These are phyloP conservation scores for Hydroisotoma schaefferi DNA, from an alignment of 2,888 invertebrate species.

Conservation along the genomic window DNA sequence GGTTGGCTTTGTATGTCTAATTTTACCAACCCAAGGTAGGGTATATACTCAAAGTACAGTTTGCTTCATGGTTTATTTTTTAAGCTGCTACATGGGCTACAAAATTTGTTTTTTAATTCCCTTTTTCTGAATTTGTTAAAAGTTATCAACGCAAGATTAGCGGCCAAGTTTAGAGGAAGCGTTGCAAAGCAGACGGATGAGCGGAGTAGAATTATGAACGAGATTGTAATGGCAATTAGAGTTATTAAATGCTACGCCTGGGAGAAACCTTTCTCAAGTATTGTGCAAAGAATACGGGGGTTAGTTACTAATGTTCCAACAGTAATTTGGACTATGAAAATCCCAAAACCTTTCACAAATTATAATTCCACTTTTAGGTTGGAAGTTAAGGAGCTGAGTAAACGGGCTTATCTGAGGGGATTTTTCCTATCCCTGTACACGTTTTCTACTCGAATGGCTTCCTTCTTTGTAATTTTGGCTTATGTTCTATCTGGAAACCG, in stretches of 20 bases:
- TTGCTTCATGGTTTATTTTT: not conserved
- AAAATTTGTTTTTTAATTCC: not conserved
- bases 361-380: conserved; percentile 53
- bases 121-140: not conserved
- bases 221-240: conserved; percentile 60
- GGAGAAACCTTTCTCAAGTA: conserved; percentile 60
- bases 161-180: conserved; percentile 62
- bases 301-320: conserved; percentile 7
- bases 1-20: conserved; percentile 70
- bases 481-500: conserved; percentile 16
- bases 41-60: too few relatives aligned
- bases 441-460: conserved; percentile 59
- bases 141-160: conserved; percentile 51
- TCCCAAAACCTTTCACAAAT: not conserved
- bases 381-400: conserved; percentile 65
- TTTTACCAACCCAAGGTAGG: conserved; percentile 78
- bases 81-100: not conserved
- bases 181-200: conserved; percentile 52
- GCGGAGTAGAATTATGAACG: conserved; percentile 58
- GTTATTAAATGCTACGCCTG: conserved; percentile 64
- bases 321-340: not conserved
- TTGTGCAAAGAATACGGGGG: conserved; percentile 50
- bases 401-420: conserved; percentile 64
- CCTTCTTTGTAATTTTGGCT: conserved; percentile 24
- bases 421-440: conserved; percentile 63